These are phyloP conservation scores for Spatula clypeata DNA, from an alignment of 2,797 vertebrate species.

Conservation along the genomic window DNA sequence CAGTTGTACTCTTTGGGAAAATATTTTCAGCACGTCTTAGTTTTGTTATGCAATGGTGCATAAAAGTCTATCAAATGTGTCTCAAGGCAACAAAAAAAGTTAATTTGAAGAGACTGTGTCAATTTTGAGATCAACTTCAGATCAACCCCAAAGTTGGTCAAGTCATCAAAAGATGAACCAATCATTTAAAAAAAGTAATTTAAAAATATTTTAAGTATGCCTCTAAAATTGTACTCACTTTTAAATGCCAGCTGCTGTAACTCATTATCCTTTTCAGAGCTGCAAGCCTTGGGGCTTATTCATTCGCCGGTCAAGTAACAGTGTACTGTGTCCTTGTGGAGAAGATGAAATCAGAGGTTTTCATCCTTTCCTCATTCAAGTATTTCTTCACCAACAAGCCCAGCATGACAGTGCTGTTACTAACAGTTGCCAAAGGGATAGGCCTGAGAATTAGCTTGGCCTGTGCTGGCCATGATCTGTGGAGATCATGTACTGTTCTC, in stretches of 20 bases:
- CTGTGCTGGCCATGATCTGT: neutral
- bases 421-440: constrained; percentile 43
- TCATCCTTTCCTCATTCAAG: constrained; percentile 39
- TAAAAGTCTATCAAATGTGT: neutral
- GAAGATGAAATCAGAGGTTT: constrained; percentile 49
- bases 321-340: neutral
- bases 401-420: constrained; percentile 3
- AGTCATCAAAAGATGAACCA: neutral
- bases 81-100: neutral
- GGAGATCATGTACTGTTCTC: neutral
- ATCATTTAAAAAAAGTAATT: neutral
- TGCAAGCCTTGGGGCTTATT: constrained; percentile 19
- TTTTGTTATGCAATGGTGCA: neutral
- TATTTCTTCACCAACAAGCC: constrained; percentile 32
- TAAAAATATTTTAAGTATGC: neutral
- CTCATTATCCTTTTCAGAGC: constrained; percentile 43
- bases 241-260: constrained; percentile 55
- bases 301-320: constrained; percentile 43
- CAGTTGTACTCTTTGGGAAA: neutral
- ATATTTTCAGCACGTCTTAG: neutral
- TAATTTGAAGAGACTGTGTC: neutral
- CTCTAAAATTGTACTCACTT: neutral
- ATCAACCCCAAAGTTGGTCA: neutral
- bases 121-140: neutral
- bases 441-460: constrained; percentile 22